A percentile compares a stretch with the other conserved stretches of the same genome.
Evolutionary conservation across 1,140 invertebrate species (phyloP).

Genomic region (Mycetomoellerius zeteki): DNA sequence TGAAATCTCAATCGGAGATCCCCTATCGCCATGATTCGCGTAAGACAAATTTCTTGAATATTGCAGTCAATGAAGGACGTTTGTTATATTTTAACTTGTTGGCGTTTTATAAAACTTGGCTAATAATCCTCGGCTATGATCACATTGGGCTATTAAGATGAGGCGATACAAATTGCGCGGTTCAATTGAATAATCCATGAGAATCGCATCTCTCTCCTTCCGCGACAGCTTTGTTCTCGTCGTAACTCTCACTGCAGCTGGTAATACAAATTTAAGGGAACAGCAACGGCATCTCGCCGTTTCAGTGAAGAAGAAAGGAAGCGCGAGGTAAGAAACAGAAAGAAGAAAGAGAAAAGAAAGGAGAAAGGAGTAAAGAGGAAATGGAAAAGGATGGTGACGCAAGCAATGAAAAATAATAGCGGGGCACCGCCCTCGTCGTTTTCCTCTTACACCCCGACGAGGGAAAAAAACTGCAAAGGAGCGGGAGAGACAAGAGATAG

Average conservation of each 20-base stretch:
- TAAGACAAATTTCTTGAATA: conserved; percentile 3
- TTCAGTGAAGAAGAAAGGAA: neutral
- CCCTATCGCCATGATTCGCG: neutral
- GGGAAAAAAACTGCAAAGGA: conserved; percentile 74
- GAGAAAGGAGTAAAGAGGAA: conserved; percentile 55
- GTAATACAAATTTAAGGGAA: conserved; percentile 76
- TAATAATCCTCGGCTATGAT: conserved; percentile 49
- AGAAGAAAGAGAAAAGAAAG: conserved; percentile 31
- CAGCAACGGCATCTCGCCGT: conserved; percentile 28
- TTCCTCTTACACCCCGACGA: conserved; percentile 73
- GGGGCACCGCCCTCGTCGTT: conserved; percentile 73
- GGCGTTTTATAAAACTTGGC: conserved; percentile 37
- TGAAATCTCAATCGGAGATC: neutral
- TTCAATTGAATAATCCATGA: conserved; percentile 75
- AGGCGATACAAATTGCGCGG: conserved; percentile 70
- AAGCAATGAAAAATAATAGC: conserved; percentile 81
- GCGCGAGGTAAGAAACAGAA: conserved; percentile 15
- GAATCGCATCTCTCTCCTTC: conserved; percentile 59
- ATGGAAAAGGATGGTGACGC: conserved; percentile 74
- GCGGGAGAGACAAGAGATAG: conserved; percentile 50
- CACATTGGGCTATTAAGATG: neutral
- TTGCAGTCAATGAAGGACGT: neutral
- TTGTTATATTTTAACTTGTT: conserved; percentile 5
- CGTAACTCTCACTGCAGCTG: conserved; percentile 63
- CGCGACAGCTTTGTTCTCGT: conserved; percentile 43